Evolutionary conservation across 1,140 invertebrate genomes (phyloP).

Genomic region (Holcopasites calliopsidis): DNA sequence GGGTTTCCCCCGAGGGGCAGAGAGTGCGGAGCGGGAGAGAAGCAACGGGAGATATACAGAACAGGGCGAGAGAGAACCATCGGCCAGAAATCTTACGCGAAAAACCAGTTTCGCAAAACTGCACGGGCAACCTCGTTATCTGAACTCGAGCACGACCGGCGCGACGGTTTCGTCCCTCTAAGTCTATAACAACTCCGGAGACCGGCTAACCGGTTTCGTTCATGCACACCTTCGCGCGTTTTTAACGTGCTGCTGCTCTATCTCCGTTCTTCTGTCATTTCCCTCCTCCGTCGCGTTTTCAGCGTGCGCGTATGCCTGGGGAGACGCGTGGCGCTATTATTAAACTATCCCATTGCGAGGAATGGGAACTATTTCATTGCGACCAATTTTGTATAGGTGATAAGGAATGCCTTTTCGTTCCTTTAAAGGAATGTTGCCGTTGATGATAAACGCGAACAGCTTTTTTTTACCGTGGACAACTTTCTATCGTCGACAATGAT

Average conservation of each 20-base stretch:
- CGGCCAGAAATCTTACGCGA: constrained; percentile 40
- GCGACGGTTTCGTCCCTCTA: constrained; percentile 43
- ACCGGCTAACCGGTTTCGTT: constrained; percentile 56
- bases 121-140: constrained; percentile 63
- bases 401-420: no score
- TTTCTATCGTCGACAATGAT: constrained; percentile 7
- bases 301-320: background rate
- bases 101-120: constrained; percentile 59
- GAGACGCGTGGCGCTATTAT: background rate
- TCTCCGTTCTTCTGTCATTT: constrained; percentile 25
- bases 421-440: no score
- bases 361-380: no score
- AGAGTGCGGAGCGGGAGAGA: background rate
- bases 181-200: no score
- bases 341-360: no score
- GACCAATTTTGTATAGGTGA: no score
- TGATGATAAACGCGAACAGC: constrained; percentile 1
- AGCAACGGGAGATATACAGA: background rate
- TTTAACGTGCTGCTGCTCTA: constrained; percentile 36
- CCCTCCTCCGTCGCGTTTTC: background rate
- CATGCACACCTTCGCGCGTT: constrained; percentile 50
- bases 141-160: constrained; percentile 60
- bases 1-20: no score
- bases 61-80: constrained; percentile 23
- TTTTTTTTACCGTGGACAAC: constrained; percentile 2